Conservation (phyloP, 1,140 invertebrate genomes). For the Panagrolaimus sp. region DNA sequence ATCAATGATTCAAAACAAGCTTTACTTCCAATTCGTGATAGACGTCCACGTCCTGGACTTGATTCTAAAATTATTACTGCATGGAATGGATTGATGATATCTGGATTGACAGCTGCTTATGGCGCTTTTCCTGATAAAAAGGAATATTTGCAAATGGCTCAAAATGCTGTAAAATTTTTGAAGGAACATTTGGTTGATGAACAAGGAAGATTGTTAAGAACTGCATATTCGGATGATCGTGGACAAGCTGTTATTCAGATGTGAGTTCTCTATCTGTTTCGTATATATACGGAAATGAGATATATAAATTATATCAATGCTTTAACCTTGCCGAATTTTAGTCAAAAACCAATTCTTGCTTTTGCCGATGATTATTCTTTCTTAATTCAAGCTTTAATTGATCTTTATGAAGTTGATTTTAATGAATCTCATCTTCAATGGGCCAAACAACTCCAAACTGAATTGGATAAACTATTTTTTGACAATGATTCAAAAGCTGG, state of each 20-base stretch:
- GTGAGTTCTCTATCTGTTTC: constrained; percentile 53
- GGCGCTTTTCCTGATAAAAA: constrained; percentile 64
- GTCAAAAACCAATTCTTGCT: constrained; percentile 69
- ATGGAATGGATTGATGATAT: constrained; percentile 87
- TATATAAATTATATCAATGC: too few relatives aligned
- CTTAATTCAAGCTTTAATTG: constrained; percentile 75
- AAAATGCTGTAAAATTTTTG: constrained; percentile 72
- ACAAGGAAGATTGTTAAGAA: constrained; percentile 69
- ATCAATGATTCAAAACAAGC: constrained; percentile 68
- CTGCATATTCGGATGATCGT: constrained; percentile 69
- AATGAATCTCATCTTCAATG: constrained; percentile 72
- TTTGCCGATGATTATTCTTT: constrained; percentile 88
- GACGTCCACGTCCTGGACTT: constrained; percentile 76
- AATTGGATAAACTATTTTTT: constrained; percentile 80
- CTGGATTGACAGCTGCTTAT: constrained; percentile 73
- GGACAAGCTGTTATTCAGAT: constrained; percentile 62
- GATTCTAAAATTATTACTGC: constrained; percentile 85
- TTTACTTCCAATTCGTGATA: constrained; percentile 68
- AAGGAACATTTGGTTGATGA: constrained; percentile 69
- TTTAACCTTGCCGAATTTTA: constrained; percentile 41
- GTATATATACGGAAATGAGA: too few relatives aligned
- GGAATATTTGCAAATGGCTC: constrained; percentile 69
- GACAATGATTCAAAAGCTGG: constrained; percentile 66
- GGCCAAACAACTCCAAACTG: constrained; percentile 73
- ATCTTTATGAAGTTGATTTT: constrained; percentile 77